Base-by-base conservation (phyloP, 2,888 invertebrate genomes). In the Buathra laborator region DNA sequence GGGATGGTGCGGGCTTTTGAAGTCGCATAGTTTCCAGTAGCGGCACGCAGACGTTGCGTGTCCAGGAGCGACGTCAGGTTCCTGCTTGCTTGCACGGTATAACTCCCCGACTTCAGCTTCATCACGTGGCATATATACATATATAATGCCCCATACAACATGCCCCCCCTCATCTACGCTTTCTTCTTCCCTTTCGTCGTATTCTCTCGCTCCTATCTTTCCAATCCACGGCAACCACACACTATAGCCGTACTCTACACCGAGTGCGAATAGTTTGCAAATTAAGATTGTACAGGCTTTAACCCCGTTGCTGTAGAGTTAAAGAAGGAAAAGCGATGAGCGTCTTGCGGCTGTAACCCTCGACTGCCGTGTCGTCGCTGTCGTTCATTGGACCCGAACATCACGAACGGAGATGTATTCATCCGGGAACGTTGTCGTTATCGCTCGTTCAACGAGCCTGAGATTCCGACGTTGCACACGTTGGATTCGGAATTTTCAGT, bases 1-100 rank as follows among this genome's bases (percentile, higher is more conserved):
- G 74, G 53, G 37, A 64, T 81, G 70, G 85, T 79, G 86, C 70
- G 86, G 84, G 90, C 92, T 92, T 92, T 92, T 89, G 90, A 92
- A 91, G 91, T 91, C 91, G 91, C 92, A 92, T 91, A 92, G 84
- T 87, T 87, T 86, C 89, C 87, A 89, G 85, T 88, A 88, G 83
- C 84, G 92, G 91, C 91, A 92, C 90, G 93, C 91, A 92, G 92
- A 91, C 91, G 87, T 93, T 89, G 93, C 93, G 92, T 93, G 92
- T 91, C 90, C 90, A 87, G 87, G 74, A 83, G 79, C 84, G 78
- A 83, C 82, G 87, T 88, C 76, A 72, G 79, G 78, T 74, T 78
- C 81, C 81, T 71, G 43, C 16, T 64, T 68, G 24, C 59, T 71
- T 70, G 66, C 76, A 76, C 82, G 66, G 51, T 71, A 82, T 68